phyloP scores from a whole-genome alignment of 2,888 invertebrate genomes.

The Xylophagus ater region DNA sequence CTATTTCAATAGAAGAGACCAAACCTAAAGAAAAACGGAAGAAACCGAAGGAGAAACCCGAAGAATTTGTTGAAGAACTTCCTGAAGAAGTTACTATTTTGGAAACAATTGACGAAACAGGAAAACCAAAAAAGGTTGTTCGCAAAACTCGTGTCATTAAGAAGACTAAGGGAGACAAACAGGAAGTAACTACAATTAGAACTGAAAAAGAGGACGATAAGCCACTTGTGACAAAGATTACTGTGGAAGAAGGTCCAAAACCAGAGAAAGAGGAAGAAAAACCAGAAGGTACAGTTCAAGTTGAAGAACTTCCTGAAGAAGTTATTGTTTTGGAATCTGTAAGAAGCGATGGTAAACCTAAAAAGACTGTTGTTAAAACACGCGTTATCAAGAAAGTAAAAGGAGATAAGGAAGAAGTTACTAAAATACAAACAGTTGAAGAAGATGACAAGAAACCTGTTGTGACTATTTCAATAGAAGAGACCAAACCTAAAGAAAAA shows the following conservation, averaged over 20 bases:
- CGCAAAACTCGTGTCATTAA: constrained; percentile 31
- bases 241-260: constrained; percentile 18
- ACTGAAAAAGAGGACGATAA: constrained; percentile 15
- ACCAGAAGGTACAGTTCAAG: constrained; percentile 16
- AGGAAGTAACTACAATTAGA: constrained; percentile 28
- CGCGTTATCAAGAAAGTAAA: constrained; percentile 29
- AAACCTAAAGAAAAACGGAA: neutral
- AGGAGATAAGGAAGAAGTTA: constrained; percentile 21
- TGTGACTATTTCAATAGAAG: constrained; percentile 20
- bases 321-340: constrained; percentile 25
- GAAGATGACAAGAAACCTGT: constrained; percentile 25
- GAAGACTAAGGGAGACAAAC: constrained; percentile 28
- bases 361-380: constrained; percentile 27
- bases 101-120: constrained; percentile 26
- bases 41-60: too few relatives aligned
- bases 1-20: constrained; percentile 25
- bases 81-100: constrained; percentile 27
- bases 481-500: constrained; percentile 5
- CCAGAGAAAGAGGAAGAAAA: too few relatives aligned
- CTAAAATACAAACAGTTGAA: constrained; percentile 23
- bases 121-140: constrained; percentile 18
- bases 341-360: constrained; percentile 25
- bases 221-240: constrained; percentile 22
- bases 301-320: constrained; percentile 29
- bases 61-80: constrained; percentile 10